Evolutionary conservation across 2,797 vertebrate genomes (phyloP).

Genomic region (Ibycter americanus): DNA sequence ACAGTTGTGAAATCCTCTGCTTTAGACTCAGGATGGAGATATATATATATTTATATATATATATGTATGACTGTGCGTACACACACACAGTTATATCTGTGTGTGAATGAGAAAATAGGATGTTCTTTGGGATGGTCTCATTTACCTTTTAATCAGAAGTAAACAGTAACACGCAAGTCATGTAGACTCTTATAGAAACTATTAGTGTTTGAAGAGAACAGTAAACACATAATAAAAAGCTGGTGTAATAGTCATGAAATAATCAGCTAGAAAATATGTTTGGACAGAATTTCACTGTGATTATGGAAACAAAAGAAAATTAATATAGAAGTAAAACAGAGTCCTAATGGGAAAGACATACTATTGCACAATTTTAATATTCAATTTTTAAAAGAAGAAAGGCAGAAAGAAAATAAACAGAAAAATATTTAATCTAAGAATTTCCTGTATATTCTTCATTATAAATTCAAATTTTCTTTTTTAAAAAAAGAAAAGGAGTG

Average conservation of each 20-base stretch:
- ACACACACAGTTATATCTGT: background rate
- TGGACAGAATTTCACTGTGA: background rate
- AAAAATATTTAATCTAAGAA: background rate
- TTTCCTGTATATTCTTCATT: background rate
- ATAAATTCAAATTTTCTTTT: background rate
- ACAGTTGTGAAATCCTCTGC: background rate
- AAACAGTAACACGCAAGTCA: background rate
- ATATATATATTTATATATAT: background rate
- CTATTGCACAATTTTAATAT: background rate
- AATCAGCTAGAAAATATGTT: background rate
- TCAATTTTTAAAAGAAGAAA: background rate
- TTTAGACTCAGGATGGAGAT: background rate
- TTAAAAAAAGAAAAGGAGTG: background rate
- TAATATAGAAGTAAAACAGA: background rate
- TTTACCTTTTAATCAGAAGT: background rate
- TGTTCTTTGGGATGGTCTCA: background rate
- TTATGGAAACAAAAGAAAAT: background rate
- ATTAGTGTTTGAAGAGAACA: background rate
- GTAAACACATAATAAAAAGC: background rate
- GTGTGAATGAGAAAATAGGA: background rate
- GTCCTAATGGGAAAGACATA: background rate
- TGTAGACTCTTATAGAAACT: background rate
- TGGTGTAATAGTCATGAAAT: background rate
- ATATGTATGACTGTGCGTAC: accelerated
- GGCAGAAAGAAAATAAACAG: background rate